These are phyloP conservation scores for Leucoraja ocellata DNA, from an alignment of 2,797 vertebrate species.

Conservation along the genomic window DNA sequence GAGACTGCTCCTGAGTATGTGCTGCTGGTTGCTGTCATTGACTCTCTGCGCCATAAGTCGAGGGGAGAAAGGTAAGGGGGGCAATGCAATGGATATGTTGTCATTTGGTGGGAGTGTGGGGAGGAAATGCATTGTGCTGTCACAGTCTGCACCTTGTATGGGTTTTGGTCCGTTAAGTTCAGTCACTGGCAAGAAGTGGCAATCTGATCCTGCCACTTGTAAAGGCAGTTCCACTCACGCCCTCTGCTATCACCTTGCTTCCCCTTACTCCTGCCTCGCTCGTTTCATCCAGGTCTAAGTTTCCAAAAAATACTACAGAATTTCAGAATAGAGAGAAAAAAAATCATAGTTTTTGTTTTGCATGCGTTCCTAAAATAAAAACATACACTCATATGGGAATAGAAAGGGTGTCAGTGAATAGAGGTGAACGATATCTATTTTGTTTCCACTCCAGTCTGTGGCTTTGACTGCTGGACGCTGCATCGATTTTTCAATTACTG, in stretches of 20 bases:
- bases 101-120: background rate
- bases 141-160: background rate
- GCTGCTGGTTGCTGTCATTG: background rate
- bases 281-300: no score
- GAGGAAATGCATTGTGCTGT: no score
- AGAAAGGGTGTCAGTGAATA: background rate
- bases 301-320: background rate
- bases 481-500: conserved; percentile 21
- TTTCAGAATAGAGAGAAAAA: background rate
- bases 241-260: background rate
- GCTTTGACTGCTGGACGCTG: background rate
- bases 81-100: background rate
- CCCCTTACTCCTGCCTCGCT: background rate
- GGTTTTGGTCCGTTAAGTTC: background rate
- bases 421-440: background rate
- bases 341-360: background rate
- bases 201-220: background rate
- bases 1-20: background rate
- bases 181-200: background rate
- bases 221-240: background rate
- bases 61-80: background rate
- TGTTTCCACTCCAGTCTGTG: background rate
- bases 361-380: background rate
- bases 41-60: background rate
- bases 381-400: background rate